Percentiles rank a stretch among this genome's conserved stretches.
These are phyloP conservation scores for Malacoraja senta DNA, from an alignment of 2,797 vertebrate species.

Conservation along the genomic window DNA sequence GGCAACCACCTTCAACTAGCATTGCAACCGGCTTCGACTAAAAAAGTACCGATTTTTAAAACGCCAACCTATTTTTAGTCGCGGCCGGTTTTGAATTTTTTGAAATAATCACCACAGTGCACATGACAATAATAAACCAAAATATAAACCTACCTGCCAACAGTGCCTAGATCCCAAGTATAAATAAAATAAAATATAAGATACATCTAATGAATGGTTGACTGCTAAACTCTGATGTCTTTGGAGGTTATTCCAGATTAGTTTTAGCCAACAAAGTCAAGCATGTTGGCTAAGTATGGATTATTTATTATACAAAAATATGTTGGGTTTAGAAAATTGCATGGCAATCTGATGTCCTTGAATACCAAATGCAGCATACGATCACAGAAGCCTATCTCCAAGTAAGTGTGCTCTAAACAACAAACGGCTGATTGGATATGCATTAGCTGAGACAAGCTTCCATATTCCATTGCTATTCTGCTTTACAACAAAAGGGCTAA, in stretches of 20 bases:
- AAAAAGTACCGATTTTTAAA: too few species aligned
- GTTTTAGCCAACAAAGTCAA: neutral
- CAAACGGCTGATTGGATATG: constrained; percentile 21
- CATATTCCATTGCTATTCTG: neutral
- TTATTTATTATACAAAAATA: neutral
- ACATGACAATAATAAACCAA: too few species aligned
- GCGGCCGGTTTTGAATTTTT: too few species aligned
- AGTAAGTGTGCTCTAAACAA: neutral
- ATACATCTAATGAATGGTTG: too few species aligned
- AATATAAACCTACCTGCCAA: too few species aligned
- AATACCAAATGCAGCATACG: neutral
- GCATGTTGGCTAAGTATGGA: neutral
- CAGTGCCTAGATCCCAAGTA: too few species aligned
- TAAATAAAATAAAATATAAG: neutral
- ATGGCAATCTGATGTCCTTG: neutral
- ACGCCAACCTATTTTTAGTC: too few species aligned
- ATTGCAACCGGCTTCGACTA: too few species aligned
- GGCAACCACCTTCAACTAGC: too few species aligned
- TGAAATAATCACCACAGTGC: too few species aligned
- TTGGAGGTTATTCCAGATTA: neutral
- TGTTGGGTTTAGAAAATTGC: neutral
- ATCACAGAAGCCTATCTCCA: neutral
- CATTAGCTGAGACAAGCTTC: constrained; percentile 23
- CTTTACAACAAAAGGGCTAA: constrained; percentile 12
- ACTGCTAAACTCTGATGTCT: neutral